Percentiles rank a stretch among this genome's conserved stretches.
Conservation (phyloP, 2,888 invertebrate genomes). For the Nephrotoma guestfalica region DNA sequence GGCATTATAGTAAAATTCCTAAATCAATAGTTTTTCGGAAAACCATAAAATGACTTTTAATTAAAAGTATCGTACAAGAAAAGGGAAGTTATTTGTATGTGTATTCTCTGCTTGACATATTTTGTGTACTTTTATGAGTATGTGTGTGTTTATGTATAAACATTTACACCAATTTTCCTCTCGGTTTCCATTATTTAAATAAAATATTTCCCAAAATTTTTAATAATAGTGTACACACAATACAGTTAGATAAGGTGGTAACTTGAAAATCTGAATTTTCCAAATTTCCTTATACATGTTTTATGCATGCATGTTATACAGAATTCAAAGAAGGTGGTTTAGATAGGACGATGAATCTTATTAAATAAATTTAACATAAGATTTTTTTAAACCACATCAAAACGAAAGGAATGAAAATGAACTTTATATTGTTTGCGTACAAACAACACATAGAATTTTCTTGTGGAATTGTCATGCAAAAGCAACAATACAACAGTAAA, state of each 20-base stretch:
- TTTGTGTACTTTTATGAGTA: background rate
- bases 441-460: background rate
- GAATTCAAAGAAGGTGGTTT: background rate
- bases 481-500: background rate
- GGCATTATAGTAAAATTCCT: background rate
- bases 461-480: background rate
- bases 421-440: background rate
- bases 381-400: background rate
- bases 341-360: background rate
- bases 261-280: background rate
- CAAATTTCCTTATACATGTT: background rate
- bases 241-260: background rate
- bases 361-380: background rate
- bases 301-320: background rate
- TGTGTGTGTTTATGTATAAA: background rate
- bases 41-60: background rate
- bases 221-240: background rate
- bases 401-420: background rate
- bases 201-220: background rate
- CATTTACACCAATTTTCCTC: background rate
- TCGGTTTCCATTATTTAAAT: background rate
- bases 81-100: background rate
- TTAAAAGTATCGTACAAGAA: background rate
- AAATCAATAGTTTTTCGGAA: background rate
- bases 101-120: background rate